These are phyloP conservation scores for Chelonia mydas DNA, from an alignment of 2,797 vertebrate genomes.

Conservation along the genomic window DNA sequence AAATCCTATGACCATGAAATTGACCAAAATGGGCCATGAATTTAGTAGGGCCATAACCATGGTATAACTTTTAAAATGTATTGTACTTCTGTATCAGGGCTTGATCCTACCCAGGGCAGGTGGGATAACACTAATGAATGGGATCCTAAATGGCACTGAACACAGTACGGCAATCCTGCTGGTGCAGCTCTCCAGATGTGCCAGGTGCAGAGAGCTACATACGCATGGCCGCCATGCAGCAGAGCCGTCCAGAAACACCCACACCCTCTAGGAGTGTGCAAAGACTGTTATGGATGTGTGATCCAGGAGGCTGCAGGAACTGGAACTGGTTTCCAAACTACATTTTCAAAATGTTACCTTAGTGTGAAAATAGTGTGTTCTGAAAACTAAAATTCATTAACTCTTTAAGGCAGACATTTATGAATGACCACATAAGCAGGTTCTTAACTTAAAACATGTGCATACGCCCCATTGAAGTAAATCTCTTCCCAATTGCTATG, in stretches of 20 bases:
- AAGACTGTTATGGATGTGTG: neutral
- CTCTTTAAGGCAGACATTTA: neutral
- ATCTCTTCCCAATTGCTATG: neutral
- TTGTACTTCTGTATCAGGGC: neutral
- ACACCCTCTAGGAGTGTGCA: neutral
- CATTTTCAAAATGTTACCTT: neutral
- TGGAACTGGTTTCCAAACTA: neutral
- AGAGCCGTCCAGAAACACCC: neutral
- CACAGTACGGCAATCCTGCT: neutral
- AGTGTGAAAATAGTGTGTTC: neutral
- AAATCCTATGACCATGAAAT: no score
- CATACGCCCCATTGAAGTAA: neutral
- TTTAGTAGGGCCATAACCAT: neutral
- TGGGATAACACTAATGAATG: neutral
- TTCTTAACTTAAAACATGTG: neutral
- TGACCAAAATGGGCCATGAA: no score
- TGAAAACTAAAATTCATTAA: neutral
- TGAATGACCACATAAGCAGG: neutral
- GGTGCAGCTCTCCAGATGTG: neutral
- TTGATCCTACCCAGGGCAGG: accelerated
- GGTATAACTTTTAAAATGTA: neutral
- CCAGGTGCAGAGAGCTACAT: neutral
- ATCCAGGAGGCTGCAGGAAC: neutral
- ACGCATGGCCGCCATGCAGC: neutral
- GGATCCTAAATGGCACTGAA: neutral